Evolutionary conservation across 2,797 vertebrate species (phyloP).

Genomic region (Rhinatrema bivittatum): DNA sequence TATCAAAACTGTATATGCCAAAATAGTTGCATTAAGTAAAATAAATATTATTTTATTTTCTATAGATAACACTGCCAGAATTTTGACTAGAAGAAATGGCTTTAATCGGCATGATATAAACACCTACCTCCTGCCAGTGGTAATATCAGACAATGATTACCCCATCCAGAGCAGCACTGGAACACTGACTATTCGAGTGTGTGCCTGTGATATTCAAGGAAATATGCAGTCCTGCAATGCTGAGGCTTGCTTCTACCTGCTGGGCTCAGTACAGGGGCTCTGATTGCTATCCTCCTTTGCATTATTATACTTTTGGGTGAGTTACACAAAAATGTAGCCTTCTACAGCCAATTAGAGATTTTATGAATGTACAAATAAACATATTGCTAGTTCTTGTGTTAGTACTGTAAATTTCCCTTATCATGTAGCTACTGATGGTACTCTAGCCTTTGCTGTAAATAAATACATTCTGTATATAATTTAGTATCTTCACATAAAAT

Average conservation of each 20-base stretch:
- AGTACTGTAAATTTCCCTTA: too few species aligned
- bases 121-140: slow-evolving; percentile 82
- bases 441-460: too few species aligned
- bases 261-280: slow-evolving; percentile 80
- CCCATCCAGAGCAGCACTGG: slow-evolving; percentile 92
- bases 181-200: slow-evolving; percentile 78
- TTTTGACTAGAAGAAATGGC: slow-evolving; percentile 82
- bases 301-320: slow-evolving; percentile 87
- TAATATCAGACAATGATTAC: slow-evolving; percentile 92
- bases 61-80: slow-evolving; percentile 92
- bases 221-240: slow-evolving; percentile 83
- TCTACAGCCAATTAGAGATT: too few species aligned
- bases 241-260: slow-evolving; percentile 82
- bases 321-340: too few species aligned
- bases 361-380: too few species aligned
- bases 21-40: too few species aligned
- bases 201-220: slow-evolving; percentile 76
- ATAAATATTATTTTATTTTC: slow-evolving; percentile 4
- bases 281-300: slow-evolving; percentile 85
- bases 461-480: too few species aligned
- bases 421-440: too few species aligned
- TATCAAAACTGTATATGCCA: too few species aligned
- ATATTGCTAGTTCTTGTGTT: too few species aligned
- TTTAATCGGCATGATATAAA: slow-evolving; percentile 87
- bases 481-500: too few species aligned